Evolutionary conservation across 92 coral and sea anemone genomes (phyloP).

Genomic region (Blastomussa wellsi): DNA sequence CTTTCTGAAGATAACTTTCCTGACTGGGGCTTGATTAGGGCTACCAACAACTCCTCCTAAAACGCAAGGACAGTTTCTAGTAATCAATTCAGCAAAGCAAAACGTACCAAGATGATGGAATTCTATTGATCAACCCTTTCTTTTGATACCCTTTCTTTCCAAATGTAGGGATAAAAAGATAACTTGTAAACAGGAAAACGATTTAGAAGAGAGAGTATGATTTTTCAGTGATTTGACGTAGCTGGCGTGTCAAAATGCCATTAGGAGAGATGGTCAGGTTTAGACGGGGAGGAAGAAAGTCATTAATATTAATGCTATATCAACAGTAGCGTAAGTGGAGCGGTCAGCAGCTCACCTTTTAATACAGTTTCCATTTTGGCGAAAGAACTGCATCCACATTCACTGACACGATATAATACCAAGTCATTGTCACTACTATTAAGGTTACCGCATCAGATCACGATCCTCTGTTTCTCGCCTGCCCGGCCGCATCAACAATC

Average conservation of each 20-base stretch:
- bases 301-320: too few relatives aligned
- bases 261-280: too few relatives aligned
- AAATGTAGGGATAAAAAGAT: too few relatives aligned
- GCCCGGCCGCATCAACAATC: slow-evolving; percentile 29
- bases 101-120: too few relatives aligned
- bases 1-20: background rate
- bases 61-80: background rate
- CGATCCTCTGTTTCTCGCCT: background rate
- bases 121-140: too few relatives aligned
- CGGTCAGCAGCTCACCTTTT: background rate
- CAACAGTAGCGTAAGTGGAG: background rate
- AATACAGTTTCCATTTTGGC: background rate
- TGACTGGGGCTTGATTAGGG: slow-evolving; percentile 6
- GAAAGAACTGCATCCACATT: slow-evolving; percentile 18
- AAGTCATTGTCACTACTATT: background rate
- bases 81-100: too few relatives aligned
- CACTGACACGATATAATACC: background rate
- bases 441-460: background rate
- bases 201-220: too few relatives aligned
- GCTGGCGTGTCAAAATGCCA: too few relatives aligned
- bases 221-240: too few relatives aligned
- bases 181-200: too few relatives aligned
- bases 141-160: too few relatives aligned
- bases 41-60: slow-evolving; percentile 16
- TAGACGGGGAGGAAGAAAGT: too few relatives aligned